These are phyloP conservation scores for Casuarius casuarius DNA, from an alignment of 2,113 vertebrate species.

Conservation along the genomic window DNA sequence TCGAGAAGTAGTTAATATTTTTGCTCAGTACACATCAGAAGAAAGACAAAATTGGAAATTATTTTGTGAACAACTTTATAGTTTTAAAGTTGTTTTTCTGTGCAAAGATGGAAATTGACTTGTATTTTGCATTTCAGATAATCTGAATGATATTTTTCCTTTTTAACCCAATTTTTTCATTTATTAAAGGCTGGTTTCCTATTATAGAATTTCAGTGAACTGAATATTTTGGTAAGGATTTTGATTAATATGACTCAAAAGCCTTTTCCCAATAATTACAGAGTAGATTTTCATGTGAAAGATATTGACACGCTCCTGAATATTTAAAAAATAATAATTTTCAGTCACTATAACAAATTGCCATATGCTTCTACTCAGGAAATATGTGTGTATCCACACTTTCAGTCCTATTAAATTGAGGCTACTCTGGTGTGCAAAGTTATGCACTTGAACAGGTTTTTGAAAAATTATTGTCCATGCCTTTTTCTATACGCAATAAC, in stretches of 20 bases:
- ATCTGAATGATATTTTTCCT: background rate
- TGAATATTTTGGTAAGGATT: background rate
- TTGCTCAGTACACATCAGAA: background rate
- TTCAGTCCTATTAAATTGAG: background rate
- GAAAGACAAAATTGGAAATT: background rate
- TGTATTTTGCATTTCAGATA: background rate
- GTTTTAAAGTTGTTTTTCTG: background rate
- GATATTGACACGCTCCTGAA: background rate
- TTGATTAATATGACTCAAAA: background rate
- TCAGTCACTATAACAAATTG: background rate
- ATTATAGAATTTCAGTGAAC: background rate
- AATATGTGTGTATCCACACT: background rate
- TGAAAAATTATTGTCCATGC: background rate
- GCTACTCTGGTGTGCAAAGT: background rate
- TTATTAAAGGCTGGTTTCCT: background rate
- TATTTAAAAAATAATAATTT: background rate
- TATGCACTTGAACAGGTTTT: background rate
- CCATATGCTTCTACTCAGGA: background rate
- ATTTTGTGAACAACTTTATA: background rate
- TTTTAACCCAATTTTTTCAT: background rate
- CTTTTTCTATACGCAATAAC: background rate
- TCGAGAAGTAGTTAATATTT: background rate
- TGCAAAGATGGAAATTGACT: background rate
- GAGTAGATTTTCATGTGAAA: background rate
- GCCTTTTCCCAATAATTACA: background rate